These are phyloP conservation scores for Escarpia spicata DNA, from an alignment of 2,888 invertebrate genomes.

Conservation along the genomic window DNA sequence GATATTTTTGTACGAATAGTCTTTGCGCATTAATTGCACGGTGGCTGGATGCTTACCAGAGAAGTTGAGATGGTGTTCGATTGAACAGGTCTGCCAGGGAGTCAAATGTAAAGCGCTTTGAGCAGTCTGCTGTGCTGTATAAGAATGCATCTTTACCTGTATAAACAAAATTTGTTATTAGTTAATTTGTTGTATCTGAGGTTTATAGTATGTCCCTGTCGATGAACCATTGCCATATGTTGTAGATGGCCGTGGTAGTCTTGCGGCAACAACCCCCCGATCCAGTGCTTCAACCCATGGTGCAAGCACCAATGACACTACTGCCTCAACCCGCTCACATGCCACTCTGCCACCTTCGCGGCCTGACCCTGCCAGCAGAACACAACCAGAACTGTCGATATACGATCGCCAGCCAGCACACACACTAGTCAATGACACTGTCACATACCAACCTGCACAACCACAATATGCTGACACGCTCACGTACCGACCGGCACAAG, in stretches of 20 bases:
- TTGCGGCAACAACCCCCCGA: not conserved
- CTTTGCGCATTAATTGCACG: conserved; percentile 71
- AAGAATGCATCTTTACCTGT: too few species aligned
- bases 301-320: not conserved
- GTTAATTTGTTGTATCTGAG: too few species aligned
- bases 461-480: too few species aligned
- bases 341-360: not conserved
- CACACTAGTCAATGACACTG: not conserved
- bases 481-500: not conserved
- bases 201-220: too few species aligned
- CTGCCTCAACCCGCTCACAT: not conserved
- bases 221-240: not conserved
- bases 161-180: too few species aligned
- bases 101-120: too few species aligned
- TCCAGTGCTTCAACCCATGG: not conserved
- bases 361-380: not conserved
- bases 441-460: not conserved
- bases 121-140: too few species aligned
- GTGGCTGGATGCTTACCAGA: conserved; percentile 68
- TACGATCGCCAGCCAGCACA: not conserved
- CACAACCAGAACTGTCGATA: not conserved
- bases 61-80: too few species aligned
- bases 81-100: too few species aligned
- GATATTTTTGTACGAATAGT: too few species aligned
- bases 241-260: not conserved